phyloP scores from a whole-genome alignment of 2,113 vertebrate genomes.

The Progne subis region DNA sequence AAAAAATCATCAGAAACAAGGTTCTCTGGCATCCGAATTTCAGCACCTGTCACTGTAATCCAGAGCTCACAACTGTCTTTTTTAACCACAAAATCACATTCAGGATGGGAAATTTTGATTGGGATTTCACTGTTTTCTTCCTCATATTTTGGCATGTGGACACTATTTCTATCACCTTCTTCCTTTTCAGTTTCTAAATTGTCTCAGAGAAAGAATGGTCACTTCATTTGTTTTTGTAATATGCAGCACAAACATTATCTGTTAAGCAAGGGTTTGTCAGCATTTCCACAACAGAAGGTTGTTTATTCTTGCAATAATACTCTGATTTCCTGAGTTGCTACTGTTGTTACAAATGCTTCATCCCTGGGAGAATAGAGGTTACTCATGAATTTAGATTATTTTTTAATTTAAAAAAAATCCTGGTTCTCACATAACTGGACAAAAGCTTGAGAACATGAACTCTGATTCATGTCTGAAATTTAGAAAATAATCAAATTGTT shows the following conservation, averaged over 20 bases:
- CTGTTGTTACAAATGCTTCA: background rate
- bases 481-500: background rate
- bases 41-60: background rate
- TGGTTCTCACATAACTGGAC: background rate
- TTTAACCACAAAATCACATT: background rate
- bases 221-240: background rate
- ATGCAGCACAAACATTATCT: background rate
- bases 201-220: background rate
- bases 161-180: background rate
- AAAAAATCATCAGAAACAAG: background rate
- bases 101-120: background rate
- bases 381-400: background rate
- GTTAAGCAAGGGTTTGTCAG: background rate
- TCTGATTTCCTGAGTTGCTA: background rate
- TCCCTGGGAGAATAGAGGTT: background rate
- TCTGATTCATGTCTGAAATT: background rate
- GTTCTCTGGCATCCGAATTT: background rate
- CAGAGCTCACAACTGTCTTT: background rate
- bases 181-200: background rate
- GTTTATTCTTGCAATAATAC: background rate
- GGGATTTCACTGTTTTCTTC: background rate
- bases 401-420: background rate
- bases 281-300: accelerated
- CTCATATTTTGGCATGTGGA: background rate
- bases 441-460: background rate